Percentiles rank a stretch among this genome's conserved stretches.
Evolutionary conservation across 2,888 invertebrate genomes (phyloP).

Genomic region (Selenia dentaria): DNA sequence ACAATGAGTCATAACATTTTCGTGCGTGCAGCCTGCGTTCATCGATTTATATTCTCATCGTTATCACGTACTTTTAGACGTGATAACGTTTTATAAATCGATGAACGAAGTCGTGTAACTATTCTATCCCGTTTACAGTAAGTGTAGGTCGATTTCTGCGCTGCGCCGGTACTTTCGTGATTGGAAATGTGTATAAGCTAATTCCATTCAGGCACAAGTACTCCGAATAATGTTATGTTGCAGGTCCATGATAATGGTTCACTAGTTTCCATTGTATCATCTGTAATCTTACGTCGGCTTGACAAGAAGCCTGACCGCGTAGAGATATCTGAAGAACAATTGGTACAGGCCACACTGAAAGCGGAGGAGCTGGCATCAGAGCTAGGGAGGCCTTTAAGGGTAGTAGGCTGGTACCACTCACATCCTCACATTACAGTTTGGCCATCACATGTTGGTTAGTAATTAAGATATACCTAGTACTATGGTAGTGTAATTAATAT

Average conservation of each 20-base stretch:
- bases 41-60: too few species aligned
- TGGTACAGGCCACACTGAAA: constrained; percentile 87
- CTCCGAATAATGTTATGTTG: constrained; percentile 14
- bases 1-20: too few species aligned
- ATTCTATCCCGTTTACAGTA: too few species aligned
- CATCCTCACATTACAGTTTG: constrained; percentile 95
- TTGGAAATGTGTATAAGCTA: too few species aligned
- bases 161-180: too few species aligned
- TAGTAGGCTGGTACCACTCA: constrained; percentile 95
- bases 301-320: constrained; percentile 94
- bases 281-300: constrained; percentile 89
- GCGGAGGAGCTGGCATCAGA: constrained; percentile 87
- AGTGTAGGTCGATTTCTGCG: too few species aligned
- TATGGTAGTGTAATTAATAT: too few species aligned
- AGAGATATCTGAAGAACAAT: constrained; percentile 93
- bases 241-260: constrained; percentile 85
- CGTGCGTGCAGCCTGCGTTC: too few species aligned
- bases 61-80: too few species aligned
- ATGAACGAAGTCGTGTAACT: too few species aligned
- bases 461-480: neutral
- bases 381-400: constrained; percentile 87
- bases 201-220: too few species aligned
- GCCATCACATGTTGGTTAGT: constrained; percentile 93
- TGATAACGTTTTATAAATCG: too few species aligned
- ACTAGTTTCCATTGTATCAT: constrained; percentile 89